Percentiles rank a stretch among this genome's conserved stretches.
Conservation (phyloP, 2,888 invertebrate species). For the Notodonta ziczac region DNA sequence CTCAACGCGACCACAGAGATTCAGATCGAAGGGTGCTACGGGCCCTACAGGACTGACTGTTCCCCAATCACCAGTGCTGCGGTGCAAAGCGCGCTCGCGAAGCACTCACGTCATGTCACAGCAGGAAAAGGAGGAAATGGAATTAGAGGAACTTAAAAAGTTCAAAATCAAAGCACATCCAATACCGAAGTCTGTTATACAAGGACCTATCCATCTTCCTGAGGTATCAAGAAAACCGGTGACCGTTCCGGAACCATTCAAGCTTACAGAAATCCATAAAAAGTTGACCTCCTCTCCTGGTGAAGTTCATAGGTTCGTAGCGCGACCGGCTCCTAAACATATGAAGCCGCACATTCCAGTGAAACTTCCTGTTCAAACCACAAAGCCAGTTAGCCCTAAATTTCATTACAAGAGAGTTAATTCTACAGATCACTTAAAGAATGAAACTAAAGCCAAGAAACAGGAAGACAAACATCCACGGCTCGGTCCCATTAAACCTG, state of each 20-base stretch:
- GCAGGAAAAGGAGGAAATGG: constrained; percentile 85
- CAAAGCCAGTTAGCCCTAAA: constrained; percentile 65
- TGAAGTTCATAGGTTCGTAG: constrained; percentile 78
- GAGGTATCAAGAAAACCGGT: constrained; percentile 80
- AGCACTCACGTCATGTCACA: constrained; percentile 81
- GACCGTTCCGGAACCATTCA: constrained; percentile 87
- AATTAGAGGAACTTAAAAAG: constrained; percentile 87
- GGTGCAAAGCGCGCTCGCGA: constrained; percentile 83
- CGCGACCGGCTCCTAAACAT: constrained; percentile 86
- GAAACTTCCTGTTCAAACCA: constrained; percentile 56
- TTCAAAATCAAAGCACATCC: constrained; percentile 88
- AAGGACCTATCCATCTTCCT: constrained; percentile 76
- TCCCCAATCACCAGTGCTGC: constrained; percentile 81
- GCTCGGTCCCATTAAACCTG: constrained; percentile 61
- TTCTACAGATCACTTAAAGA: constrained; percentile 48
- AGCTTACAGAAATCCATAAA: constrained; percentile 84
- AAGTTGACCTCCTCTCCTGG: constrained; percentile 54
- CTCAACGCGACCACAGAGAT: constrained; percentile 55
- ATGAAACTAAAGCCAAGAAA: constrained; percentile 42
- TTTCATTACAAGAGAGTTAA: constrained; percentile 64
- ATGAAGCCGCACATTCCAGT: constrained; percentile 71
- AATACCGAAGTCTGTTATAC: constrained; percentile 84
- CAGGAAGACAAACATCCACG: constrained; percentile 47
- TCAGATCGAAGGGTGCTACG: constrained; percentile 48
- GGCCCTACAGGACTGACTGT: constrained; percentile 65